Percentiles rank a stretch among this genome's conserved stretches.
These are phyloP conservation scores for Drosophila suboccidentalis DNA, from an alignment of 2,888 invertebrate genomes.

Conservation along the genomic window DNA sequence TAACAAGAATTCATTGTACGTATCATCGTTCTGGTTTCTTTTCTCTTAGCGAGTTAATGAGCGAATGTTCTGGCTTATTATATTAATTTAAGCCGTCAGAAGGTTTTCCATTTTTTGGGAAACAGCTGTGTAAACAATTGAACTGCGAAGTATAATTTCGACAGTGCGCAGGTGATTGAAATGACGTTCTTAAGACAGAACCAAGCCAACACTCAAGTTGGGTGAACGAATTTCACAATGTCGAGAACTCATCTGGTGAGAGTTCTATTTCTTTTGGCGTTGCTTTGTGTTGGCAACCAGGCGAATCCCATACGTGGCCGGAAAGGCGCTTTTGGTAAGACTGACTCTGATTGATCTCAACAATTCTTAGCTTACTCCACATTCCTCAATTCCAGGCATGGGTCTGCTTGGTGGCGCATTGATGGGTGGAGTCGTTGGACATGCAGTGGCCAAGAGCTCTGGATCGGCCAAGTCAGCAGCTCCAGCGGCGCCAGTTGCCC, in stretches of 20 bases:
- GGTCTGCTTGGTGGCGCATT: constrained; percentile 64
- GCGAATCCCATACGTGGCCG: constrained; percentile 56
- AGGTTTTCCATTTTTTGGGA: constrained; percentile 12
- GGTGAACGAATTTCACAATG: constrained; percentile 44
- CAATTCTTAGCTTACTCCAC: neutral
- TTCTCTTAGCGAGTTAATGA: constrained; percentile 13
- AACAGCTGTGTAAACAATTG: constrained; percentile 63
- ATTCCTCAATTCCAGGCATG: constrained; percentile 32
- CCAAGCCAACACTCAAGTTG: neutral
- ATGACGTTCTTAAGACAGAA: constrained; percentile 23
- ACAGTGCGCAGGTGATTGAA: constrained; percentile 34
- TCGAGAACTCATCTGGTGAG: constrained; percentile 28
- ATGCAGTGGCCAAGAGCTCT: constrained; percentile 38
- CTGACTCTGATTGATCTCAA: neutral
- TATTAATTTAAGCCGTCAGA: constrained; percentile 47
- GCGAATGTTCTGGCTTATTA: constrained; percentile 28
- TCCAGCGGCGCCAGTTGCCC: constrained; percentile 46
- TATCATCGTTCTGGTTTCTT: constrained; percentile 2
- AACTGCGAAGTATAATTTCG: constrained; percentile 40
- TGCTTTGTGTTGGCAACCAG: constrained; percentile 42
- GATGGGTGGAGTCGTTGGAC: constrained; percentile 55
- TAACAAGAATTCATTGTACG: neutral
- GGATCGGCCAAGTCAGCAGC: constrained; percentile 15
- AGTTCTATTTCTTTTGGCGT: constrained; percentile 39
- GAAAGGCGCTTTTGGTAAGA: constrained; percentile 60